phyloP scores from a whole-genome alignment of 2,797 vertebrate species.

The Amphiprion clarkii region DNA sequence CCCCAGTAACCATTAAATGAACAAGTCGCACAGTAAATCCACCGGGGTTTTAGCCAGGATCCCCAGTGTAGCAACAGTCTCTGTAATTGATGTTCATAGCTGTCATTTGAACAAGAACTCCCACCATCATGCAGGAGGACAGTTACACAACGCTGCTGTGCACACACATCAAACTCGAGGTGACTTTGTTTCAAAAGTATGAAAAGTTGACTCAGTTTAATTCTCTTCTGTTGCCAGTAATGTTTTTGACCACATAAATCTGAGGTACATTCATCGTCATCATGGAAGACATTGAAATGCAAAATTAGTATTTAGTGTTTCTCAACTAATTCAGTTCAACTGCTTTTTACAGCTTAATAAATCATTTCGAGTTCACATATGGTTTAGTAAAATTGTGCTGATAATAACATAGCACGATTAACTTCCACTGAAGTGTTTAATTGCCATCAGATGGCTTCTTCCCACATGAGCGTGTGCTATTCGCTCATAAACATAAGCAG shows the following conservation, averaged over 20 bases:
- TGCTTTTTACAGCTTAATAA: slow-evolving; percentile 12
- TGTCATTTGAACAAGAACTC: slow-evolving; percentile 56
- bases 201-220: slow-evolving; percentile 10
- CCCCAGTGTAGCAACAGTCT: slow-evolving; percentile 43
- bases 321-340: slow-evolving; percentile 18
- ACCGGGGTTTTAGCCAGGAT: slow-evolving; percentile 18
- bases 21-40: slow-evolving; percentile 16
- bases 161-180: slow-evolving; percentile 27
- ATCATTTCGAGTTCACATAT: slow-evolving; percentile 16
- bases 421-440: slow-evolving; percentile 5
- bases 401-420: slow-evolving; percentile 18
- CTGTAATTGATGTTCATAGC: slow-evolving; percentile 55
- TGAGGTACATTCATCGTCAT: slow-evolving; percentile 65
- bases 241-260: slow-evolving; percentile 13
- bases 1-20: background rate
- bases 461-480: background rate
- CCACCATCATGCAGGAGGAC: slow-evolving; percentile 30
- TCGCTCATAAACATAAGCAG: slow-evolving; percentile 16
- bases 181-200: slow-evolving; percentile 36
- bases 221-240: slow-evolving; percentile 13
- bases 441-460: slow-evolving; percentile 38
- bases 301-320: slow-evolving; percentile 7
- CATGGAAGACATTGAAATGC: slow-evolving; percentile 38
- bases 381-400: slow-evolving; percentile 12
- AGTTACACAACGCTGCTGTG: slow-evolving; percentile 45